These are phyloP conservation scores for Brachionus sp. DNA, from an alignment of 1,140 invertebrate genomes.

Conservation along the genomic window DNA sequence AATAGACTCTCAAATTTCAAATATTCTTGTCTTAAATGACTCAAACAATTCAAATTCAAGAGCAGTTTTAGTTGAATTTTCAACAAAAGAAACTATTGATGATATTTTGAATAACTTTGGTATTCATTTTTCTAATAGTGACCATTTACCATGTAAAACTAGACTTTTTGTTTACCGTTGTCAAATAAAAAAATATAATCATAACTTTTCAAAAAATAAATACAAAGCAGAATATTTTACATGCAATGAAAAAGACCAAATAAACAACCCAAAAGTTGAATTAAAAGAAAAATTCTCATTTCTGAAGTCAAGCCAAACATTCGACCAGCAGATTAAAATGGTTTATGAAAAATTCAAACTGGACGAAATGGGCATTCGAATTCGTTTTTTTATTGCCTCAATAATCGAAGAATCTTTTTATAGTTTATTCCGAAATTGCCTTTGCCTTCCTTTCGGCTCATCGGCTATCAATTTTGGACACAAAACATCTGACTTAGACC, in stretches of 20 bases:
- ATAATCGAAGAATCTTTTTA: constrained; percentile 35
- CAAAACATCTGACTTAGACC: constrained; percentile 30
- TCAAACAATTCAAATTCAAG: not conserved
- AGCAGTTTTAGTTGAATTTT: constrained; percentile 9
- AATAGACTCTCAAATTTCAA: not conserved
- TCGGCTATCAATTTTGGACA: constrained; percentile 21
- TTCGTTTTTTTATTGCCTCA: constrained; percentile 27
- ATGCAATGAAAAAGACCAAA: not conserved
- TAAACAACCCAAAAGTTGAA: not conserved
- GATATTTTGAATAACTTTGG: not conserved
- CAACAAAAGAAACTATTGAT: not conserved
- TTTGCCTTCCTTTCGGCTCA: constrained; percentile 33
- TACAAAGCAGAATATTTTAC: not conserved
- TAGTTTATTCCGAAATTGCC: not conserved
- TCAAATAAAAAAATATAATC: not conserved
- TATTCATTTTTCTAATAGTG: not conserved
- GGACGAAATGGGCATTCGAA: not conserved
- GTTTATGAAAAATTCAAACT: constrained; percentile 17
- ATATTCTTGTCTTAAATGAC: not conserved
- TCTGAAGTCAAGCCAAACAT: not conserved
- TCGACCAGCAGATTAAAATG: not conserved
- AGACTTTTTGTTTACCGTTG: not conserved
- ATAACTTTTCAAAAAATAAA: not conserved
- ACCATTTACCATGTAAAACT: constrained; percentile 8
- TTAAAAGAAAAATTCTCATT: constrained; percentile 22